Base-by-base conservation (phyloP, 2,113 vertebrate genomes). In the Amia ocellicauda region DNA sequence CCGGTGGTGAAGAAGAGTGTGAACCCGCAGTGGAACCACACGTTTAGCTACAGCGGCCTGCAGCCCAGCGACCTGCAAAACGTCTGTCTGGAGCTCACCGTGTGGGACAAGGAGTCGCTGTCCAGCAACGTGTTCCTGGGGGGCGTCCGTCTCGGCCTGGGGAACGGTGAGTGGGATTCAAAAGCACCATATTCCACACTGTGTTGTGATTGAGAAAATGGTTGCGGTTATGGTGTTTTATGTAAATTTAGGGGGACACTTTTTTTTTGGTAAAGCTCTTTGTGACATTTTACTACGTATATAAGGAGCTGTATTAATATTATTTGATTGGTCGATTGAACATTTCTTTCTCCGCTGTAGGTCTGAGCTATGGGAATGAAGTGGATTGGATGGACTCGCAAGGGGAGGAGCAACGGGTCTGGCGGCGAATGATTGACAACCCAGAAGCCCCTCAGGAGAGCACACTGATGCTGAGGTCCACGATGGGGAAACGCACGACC, bases 81-180 rank as follows among this genome's bases (percentile, higher is more conserved):
- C 2, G 90, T 92, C 68, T 98, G 93, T 71, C 79, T 99, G 63
- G 97, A 99, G 74, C 81, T 99, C 68, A 98, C 96, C 0, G 83
- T 99, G 60, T 99, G 97, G 96, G 97, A 97, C 88, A 96, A 96
- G 77, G 97, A 99, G 69, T 90, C 97, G 0, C 90, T 99, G 65
- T 88, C 92, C 75, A 98, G 94, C 69, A 99, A 99, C 13, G 86
- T 97, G 63, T 99, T 99, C 78, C 60, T 99, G 43, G 97, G 97
- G 70, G 97, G 97, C 52, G 89, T 98, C 68, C 85, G 95, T 70
- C 76, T 99, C 29, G 92, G 89, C 62, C 90, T 84, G 58, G 97
- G 97, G 66, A 94, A 88, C 23, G 96, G 97, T 98, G 69, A 88
- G 84, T 24, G 68, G n/a, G n/a, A n/a, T n/a, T n/a, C n/a, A n/a